Conservation (phyloP, 1,140 invertebrate genomes). For the Propsilocerus akamusi region DNA sequence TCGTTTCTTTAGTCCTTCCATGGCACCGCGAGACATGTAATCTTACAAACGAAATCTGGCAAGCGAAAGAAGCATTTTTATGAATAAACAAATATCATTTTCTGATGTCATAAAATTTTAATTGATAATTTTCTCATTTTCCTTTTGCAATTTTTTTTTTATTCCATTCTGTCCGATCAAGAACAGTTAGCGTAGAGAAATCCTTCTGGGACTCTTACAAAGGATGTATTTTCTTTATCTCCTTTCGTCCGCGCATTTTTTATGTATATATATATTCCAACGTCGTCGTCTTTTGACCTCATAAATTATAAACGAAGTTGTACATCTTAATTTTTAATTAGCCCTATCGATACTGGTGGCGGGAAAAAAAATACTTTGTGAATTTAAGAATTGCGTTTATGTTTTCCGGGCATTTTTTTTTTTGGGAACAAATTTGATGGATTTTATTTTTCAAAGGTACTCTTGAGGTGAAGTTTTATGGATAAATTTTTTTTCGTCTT, state of each 20-base stretch:
- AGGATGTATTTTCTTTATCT: background rate
- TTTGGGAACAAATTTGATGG: background rate
- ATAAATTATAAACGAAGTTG: background rate
- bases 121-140: background rate
- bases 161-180: background rate
- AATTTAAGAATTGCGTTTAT: too few relatives aligned
- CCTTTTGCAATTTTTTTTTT: conserved; percentile 1
- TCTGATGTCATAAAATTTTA: background rate
- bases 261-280: too few relatives aligned
- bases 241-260: background rate
- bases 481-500: background rate
- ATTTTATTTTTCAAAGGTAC: background rate
- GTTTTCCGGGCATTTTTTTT: background rate
- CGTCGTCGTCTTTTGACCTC: too few relatives aligned
- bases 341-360: background rate
- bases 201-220: background rate
- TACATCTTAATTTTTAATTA: conserved; percentile 4
- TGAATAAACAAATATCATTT: background rate
- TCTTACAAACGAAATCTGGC: too few relatives aligned
- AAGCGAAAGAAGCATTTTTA: too few relatives aligned
- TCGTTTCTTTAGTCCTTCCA: too few relatives aligned
- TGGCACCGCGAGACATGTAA: too few relatives aligned
- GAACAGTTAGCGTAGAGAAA: background rate
- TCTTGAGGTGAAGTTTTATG: background rate
- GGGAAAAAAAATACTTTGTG: too few relatives aligned